Evolutionary conservation across 2,888 invertebrate genomes (phyloP).

Genomic region (Cataglyphis livida): DNA sequence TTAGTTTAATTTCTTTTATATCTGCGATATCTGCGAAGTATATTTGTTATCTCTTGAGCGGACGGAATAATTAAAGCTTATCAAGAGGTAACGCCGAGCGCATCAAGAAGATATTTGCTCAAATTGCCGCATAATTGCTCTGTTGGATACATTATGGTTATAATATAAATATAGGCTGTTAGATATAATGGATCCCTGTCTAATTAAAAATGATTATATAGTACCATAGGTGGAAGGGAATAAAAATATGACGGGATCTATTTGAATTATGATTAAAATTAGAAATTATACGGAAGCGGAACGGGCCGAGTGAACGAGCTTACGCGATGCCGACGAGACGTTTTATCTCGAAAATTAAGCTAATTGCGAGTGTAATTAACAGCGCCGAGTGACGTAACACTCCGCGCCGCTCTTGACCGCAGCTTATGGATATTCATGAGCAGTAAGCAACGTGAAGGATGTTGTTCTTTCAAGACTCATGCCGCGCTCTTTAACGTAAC

Average conservation of each 20-base stretch:
- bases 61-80: conserved; percentile 51
- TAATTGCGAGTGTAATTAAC: conserved; percentile 67
- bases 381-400: conserved; percentile 61
- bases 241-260: conserved; percentile 36
- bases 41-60: conserved; percentile 38
- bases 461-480: conserved; percentile 41
- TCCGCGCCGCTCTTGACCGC: conserved; percentile 47
- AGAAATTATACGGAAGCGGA: conserved; percentile 45
- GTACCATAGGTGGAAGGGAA: conserved; percentile 14
- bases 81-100: conserved; percentile 39
- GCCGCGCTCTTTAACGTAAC: conserved; percentile 51
- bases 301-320: neutral
- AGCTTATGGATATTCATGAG: conserved; percentile 68
- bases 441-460: conserved; percentile 55
- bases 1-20: conserved; percentile 33
- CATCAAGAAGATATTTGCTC: conserved; percentile 36
- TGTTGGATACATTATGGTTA: conserved; percentile 21
- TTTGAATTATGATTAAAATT: conserved; percentile 57
- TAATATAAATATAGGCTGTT: conserved; percentile 54
- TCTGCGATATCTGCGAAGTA: conserved; percentile 44
- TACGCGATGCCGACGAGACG: conserved; percentile 13
- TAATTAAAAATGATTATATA: conserved; percentile 48
- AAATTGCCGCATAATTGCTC: conserved; percentile 49
- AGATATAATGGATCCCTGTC: conserved; percentile 24
- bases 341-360: conserved; percentile 52